Percentiles rank a stretch among this genome's conserved stretches.
These are phyloP conservation scores for Diaprepes abbreviatus DNA, from an alignment of 2,888 invertebrate genomes.

Conservation along the genomic window DNA sequence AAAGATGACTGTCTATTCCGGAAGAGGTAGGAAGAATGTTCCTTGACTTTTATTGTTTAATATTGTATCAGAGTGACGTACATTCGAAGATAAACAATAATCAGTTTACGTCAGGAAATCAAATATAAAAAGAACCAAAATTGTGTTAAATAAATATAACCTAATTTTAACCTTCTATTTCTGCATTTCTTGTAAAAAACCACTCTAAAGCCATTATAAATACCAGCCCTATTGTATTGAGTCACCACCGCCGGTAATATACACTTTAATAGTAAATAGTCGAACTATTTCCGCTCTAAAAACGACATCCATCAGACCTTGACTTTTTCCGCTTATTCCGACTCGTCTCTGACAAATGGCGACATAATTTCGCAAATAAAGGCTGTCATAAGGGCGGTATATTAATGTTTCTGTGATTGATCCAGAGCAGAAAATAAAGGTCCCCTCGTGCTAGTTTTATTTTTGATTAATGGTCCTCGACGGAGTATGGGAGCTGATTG, in stretches of 20 bases:
- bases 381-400: conserved; percentile 37
- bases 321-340: conserved; percentile 36
- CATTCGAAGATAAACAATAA: too few relatives aligned
- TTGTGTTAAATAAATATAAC: too few relatives aligned
- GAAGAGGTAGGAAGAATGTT: too few relatives aligned
- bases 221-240: neutral
- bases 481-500: neutral
- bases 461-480: conserved; percentile 34
- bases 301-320: conserved; percentile 39
- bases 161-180: too few relatives aligned
- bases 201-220: conserved; percentile 1
- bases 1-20: too few relatives aligned
- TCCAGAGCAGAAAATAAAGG: conserved; percentile 37
- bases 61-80: too few relatives aligned
- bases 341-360: conserved; percentile 42
- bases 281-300: conserved; percentile 34
- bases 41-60: too few relatives aligned
- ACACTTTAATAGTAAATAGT: conserved; percentile 11
- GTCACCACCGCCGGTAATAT: neutral
- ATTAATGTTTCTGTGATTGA: conserved; percentile 45
- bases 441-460: conserved; percentile 25
- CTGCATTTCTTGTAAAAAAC: too few relatives aligned
- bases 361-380: conserved; percentile 42
- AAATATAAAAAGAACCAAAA: too few relatives aligned
- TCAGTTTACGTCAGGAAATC: too few relatives aligned